Percentiles rank a stretch among this genome's conserved stretches.
phyloP scores from a whole-genome alignment of 2,113 vertebrate species.

The Callithrix jacchus region DNA sequence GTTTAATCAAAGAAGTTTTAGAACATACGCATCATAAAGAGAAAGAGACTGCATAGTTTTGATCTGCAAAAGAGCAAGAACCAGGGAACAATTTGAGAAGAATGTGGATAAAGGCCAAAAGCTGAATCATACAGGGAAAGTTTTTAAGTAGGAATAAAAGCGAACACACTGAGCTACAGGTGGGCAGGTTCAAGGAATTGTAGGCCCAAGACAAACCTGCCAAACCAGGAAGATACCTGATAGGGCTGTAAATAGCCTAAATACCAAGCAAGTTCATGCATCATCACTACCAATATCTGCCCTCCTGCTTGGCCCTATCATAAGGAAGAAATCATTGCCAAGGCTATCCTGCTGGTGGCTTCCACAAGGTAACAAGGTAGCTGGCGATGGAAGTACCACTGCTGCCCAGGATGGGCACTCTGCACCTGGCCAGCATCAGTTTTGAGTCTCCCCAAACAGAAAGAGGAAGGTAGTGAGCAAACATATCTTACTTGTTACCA shows the following conservation, averaged over 20 bases:
- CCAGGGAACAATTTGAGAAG: not conserved
- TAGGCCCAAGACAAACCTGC: rapidly evolving
- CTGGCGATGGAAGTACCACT: not conserved
- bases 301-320: not conserved
- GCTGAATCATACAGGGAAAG: not conserved
- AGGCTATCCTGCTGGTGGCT: not conserved
- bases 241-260: not conserved
- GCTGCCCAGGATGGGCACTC: not conserved
- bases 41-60: not conserved
- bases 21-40: not conserved
- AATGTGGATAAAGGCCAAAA: not conserved
- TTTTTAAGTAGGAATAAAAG: not conserved
- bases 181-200: not conserved
- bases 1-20: not conserved
- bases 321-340: not conserved
- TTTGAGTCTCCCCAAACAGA: not conserved
- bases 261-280: not conserved
- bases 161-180: not conserved
- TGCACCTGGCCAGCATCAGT: not conserved
- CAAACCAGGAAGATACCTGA: not conserved
- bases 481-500: not conserved
- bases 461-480: not conserved
- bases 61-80: not conserved
- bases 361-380: not conserved
- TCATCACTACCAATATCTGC: not conserved